A percentile compares a stretch with the other conserved stretches of the same genome.
phyloP scores from a whole-genome alignment of 1,140 invertebrate species.

The Diachasmimorpha longicaudata region DNA sequence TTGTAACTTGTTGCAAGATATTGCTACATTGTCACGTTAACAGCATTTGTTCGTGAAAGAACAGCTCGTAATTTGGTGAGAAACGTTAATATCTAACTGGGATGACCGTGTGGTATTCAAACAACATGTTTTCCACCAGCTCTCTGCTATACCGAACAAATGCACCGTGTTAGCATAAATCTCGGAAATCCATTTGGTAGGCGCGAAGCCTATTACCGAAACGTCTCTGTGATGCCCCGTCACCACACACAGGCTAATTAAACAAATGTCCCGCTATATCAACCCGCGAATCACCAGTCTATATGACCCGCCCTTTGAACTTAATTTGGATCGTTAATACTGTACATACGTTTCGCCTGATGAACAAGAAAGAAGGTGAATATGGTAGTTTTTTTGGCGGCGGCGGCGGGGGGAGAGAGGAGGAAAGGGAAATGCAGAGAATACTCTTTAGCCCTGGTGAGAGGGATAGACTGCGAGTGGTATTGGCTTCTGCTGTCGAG shows the following conservation, averaged over 20 bases:
- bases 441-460: no score
- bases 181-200: conserved; percentile 61
- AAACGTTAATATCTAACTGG: neutral
- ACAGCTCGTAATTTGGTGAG: conserved; percentile 30
- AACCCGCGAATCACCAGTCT: conserved; percentile 36
- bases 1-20: no score
- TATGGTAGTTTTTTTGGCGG: neutral
- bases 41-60: neutral
- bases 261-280: conserved; percentile 51
- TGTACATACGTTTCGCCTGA: conserved; percentile 33
- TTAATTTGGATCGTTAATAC: conserved; percentile 32
- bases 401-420: no score
- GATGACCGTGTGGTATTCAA: neutral
- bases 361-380: neutral
- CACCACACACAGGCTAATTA: conserved; percentile 51
- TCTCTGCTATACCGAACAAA: conserved; percentile 46
- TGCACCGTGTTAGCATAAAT: conserved; percentile 63
- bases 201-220: conserved; percentile 57
- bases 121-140: neutral
- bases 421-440: neutral
- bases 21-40: no score
- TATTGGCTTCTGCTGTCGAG: neutral
- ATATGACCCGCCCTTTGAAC: conserved; percentile 45
- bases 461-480: neutral
- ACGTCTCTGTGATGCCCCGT: conserved; percentile 30